phyloP scores from a whole-genome alignment of 2,113 vertebrate species.

The Phainopepla nitens region DNA sequence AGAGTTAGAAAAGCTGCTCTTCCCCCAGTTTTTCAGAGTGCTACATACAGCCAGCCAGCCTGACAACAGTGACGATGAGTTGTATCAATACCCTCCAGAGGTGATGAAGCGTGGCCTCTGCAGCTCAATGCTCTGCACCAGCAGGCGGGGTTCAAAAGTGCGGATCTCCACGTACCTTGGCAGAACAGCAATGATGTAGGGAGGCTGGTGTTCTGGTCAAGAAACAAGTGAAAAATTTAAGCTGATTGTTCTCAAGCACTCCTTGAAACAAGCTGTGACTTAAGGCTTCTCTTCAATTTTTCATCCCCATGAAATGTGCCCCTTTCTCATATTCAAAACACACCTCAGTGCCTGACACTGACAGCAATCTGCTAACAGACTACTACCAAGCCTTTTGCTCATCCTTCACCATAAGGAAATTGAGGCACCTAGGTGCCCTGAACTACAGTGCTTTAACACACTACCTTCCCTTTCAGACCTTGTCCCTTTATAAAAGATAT shows the following conservation, averaged over 20 bases:
- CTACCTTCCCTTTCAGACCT: not conserved
- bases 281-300: not conserved
- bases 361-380: not conserved
- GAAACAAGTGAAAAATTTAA: not conserved
- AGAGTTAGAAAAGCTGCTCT: not conserved
- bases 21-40: not conserved
- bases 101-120: slow-evolving; percentile 96
- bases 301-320: not conserved
- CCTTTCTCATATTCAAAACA: not conserved
- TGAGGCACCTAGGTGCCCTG: not conserved
- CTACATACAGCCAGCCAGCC: not conserved
- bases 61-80: not conserved
- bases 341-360: not conserved
- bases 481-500: not conserved
- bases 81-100: slow-evolving; percentile 83
- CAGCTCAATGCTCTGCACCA: slow-evolving; percentile 96
- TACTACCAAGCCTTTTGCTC: not conserved
- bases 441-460: not conserved
- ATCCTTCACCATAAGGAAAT: not conserved
- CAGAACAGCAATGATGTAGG: slow-evolving; percentile 95
- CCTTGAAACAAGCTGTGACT: not conserved
- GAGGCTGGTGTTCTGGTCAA: slow-evolving; percentile 90
- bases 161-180: slow-evolving; percentile 95
- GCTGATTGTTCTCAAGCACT: not conserved
- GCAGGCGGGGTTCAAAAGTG: slow-evolving; percentile 90